phyloP scores from a whole-genome alignment of 2,888 invertebrate genomes.

The Cantharis rustica region DNA sequence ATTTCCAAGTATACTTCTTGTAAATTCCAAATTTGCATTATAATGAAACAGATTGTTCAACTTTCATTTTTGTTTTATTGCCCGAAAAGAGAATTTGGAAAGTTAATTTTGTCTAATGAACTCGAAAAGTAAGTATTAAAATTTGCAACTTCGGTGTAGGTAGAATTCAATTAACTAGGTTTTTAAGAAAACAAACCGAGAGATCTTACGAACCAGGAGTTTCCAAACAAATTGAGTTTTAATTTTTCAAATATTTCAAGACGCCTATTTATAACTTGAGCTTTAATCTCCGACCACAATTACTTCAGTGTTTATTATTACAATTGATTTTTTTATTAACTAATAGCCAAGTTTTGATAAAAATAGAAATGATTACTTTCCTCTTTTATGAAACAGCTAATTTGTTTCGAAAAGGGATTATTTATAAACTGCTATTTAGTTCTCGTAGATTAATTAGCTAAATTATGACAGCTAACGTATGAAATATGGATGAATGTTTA shows the following conservation, averaged over 20 bases:
- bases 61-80: neutral
- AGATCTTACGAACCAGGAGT: neutral
- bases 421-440: neutral
- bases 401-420: neutral
- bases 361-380: constrained; percentile 3
- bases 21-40: neutral
- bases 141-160: neutral
- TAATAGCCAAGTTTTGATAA: constrained; percentile 1
- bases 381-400: neutral
- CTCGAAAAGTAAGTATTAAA: neutral
- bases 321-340: neutral
- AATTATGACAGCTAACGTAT: neutral
- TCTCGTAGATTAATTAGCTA: neutral
- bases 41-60: neutral
- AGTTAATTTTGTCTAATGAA: neutral
- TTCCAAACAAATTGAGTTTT: neutral
- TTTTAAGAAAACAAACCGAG: neutral
- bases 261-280: neutral
- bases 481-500: neutral
- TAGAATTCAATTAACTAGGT: neutral
- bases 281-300: neutral
- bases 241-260: neutral
- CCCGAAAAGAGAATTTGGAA: neutral
- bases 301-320: neutral
- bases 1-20: too few species aligned